phyloP scores from a whole-genome alignment of 2,797 vertebrate genomes.

The Scolopax bukidnonensis region DNA sequence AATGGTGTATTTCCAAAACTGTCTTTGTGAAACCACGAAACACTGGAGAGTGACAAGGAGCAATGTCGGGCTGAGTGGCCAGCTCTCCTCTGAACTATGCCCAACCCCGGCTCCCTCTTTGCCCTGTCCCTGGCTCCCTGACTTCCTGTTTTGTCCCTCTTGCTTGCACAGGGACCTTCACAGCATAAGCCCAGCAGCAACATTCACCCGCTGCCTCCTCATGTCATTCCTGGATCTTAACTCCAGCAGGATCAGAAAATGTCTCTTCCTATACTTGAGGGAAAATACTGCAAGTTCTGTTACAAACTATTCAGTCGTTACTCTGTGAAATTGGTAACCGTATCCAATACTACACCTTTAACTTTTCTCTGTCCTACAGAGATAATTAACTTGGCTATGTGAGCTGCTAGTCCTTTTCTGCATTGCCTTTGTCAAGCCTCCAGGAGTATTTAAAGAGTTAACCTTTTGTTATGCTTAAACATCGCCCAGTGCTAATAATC shows the following conservation, averaged over 20 bases:
- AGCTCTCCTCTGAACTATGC: not conserved
- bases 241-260: not conserved
- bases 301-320: not conserved
- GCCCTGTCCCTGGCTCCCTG: not conserved
- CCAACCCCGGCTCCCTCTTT: fast-evolving
- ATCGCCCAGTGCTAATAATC: not conserved
- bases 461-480: not conserved
- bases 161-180: not conserved
- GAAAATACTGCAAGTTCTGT: not conserved
- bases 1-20: not conserved
- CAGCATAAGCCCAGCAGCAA: not conserved
- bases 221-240: not conserved
- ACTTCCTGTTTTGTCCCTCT: not conserved
- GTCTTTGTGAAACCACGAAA: fast-evolving
- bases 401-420: not conserved
- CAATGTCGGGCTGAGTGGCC: not conserved
- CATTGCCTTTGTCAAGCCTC: conserved; percentile 13
- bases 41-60: not conserved
- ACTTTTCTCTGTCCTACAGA: not conserved
- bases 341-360: not conserved
- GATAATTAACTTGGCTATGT: not conserved
- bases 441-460: conserved; percentile 58
- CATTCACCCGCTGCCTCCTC: not conserved
- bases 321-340: not conserved
- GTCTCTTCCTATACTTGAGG: not conserved